Evolutionary conservation across 2,888 invertebrate species (phyloP).

Genomic region (Rhamphomyia laevipes): DNA sequence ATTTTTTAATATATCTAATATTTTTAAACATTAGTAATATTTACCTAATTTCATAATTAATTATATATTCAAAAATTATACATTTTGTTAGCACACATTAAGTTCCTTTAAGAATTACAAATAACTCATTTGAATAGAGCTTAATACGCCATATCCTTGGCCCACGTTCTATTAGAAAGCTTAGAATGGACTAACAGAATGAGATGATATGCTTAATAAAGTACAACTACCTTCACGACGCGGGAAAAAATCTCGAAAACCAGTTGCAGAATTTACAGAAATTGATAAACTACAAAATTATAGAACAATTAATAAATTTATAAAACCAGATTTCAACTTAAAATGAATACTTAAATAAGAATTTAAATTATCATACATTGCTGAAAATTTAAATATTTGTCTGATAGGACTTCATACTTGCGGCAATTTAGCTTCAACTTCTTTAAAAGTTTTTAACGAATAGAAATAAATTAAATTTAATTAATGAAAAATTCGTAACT

Average conservation of each 20-base stretch:
- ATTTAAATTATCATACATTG: constrained; percentile 33
- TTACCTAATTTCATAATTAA: too few species aligned
- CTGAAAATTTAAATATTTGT: constrained; percentile 37
- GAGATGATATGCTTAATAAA: constrained; percentile 38
- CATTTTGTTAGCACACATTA: too few species aligned
- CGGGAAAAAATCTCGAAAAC: constrained; percentile 19
- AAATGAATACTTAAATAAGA: constrained; percentile 38
- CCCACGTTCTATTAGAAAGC: constrained; percentile 45
- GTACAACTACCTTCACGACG: constrained; percentile 28
- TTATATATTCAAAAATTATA: too few species aligned
- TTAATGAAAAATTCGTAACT: constrained; percentile 46
- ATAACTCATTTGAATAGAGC: too few species aligned
- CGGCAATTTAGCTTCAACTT: constrained; percentile 66
- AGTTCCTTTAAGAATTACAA: too few species aligned
- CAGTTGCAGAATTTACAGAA: neutral
- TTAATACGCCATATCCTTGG: too few species aligned
- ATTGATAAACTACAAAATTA: constrained; percentile 36
- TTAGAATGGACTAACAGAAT: constrained; percentile 47
- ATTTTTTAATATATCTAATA: too few species aligned
- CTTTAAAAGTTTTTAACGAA: constrained; percentile 53
- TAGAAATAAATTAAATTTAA: constrained; percentile 44
- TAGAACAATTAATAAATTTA: constrained; percentile 48
- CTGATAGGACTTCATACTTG: constrained; percentile 79
- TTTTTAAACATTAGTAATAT: too few species aligned
- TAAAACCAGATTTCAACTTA: constrained; percentile 48